Percentiles rank a stretch among this genome's conserved stretches.
These are phyloP conservation scores for Gonatopus flavifemur DNA, from an alignment of 1,140 invertebrate genomes.

Conservation along the genomic window DNA sequence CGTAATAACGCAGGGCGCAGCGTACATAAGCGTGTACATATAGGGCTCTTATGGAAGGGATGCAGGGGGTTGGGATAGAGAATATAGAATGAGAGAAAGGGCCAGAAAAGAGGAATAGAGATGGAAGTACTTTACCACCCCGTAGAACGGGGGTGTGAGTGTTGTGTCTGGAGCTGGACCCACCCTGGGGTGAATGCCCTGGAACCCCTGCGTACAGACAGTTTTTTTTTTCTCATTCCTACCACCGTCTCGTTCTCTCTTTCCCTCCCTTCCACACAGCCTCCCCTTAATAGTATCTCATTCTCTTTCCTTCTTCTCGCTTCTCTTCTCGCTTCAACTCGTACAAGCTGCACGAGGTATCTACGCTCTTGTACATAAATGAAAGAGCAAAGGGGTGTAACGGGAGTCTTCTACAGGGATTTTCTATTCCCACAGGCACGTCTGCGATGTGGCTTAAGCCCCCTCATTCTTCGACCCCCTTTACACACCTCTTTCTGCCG, in stretches of 20 bases:
- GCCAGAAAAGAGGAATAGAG: constrained; percentile 21
- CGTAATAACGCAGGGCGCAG: too few species aligned
- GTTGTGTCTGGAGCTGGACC: constrained; percentile 45
- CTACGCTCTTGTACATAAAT: too few species aligned
- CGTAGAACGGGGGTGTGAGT: constrained; percentile 38
- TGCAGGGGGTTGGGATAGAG: neutral
- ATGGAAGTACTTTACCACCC: constrained; percentile 25
- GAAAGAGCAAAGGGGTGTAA: too few species aligned
- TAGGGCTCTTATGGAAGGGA: too few species aligned
- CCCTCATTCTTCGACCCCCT: neutral
- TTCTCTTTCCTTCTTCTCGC: neutral
- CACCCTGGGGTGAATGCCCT: constrained; percentile 37
- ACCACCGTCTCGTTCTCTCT: constrained; percentile 1
- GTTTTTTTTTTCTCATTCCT: constrained; percentile 19
- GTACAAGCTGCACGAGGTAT: neutral
- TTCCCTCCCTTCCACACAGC: constrained; percentile 19
- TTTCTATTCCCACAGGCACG: constrained; percentile 2
- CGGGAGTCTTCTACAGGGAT: too few species aligned
- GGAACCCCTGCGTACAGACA: constrained; percentile 29
- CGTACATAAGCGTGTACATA: too few species aligned
- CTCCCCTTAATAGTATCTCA: too few species aligned
- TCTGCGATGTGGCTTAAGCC: neutral
- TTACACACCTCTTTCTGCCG: neutral
- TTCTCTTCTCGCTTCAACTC: neutral
- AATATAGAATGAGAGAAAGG: constrained; percentile 17